Evolutionary conservation across 2,113 vertebrate species (phyloP).

Genomic region (Ameiurus melas): DNA sequence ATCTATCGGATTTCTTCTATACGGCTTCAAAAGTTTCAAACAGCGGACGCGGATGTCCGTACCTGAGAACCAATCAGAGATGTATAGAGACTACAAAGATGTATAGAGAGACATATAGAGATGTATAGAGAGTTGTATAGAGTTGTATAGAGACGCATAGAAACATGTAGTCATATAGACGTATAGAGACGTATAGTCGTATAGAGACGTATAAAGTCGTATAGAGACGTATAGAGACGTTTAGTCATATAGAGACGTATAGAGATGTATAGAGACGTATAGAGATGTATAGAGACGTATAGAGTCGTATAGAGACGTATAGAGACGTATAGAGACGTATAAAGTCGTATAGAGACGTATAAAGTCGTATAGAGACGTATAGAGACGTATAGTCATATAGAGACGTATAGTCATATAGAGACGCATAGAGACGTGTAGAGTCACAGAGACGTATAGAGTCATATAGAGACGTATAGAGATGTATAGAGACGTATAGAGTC

Average conservation of each 20-base stretch:
- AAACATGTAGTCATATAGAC: background rate
- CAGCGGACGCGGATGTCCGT: slow-evolving; percentile 85
- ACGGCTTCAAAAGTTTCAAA: slow-evolving; percentile 83
- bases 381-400: background rate
- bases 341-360: background rate
- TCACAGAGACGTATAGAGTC: too few species aligned
- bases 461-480: background rate
- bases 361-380: background rate
- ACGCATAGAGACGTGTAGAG: too few species aligned
- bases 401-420: too few species aligned
- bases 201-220: background rate
- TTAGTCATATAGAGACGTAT: background rate
- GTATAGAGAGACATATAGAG: background rate
- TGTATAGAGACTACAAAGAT: background rate
- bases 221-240: background rate
- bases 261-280: background rate
- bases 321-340: too few species aligned
- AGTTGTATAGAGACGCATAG: background rate
- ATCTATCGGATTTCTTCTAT: slow-evolving; percentile 75
- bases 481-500: background rate
- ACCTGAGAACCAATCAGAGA: slow-evolving; percentile 68
- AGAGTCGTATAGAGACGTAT: background rate
- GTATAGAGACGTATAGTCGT: background rate
- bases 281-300: background rate
- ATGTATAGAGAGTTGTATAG: background rate